Evolutionary conservation across 2,888 invertebrate species (phyloP).

Genomic region (Monopis laevigella): DNA sequence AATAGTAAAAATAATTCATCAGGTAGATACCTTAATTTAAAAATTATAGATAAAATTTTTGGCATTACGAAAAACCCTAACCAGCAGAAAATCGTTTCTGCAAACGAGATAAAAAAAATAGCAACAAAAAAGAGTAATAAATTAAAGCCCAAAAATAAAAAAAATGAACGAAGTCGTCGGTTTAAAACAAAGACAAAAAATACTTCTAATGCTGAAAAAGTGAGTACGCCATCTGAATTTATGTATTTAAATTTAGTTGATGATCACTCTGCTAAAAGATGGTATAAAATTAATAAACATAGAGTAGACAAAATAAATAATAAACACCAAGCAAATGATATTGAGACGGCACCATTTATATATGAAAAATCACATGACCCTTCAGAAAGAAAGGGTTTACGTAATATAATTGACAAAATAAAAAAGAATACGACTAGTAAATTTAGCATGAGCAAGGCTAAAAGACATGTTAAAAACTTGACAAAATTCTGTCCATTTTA

Average conservation of each 20-base stretch:
- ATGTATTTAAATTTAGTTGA: slow-evolving; percentile 18
- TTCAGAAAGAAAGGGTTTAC: too few relatives aligned
- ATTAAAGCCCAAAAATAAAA: not conserved
- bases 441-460: slow-evolving; percentile 20
- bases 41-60: not conserved
- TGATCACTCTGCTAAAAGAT: too few relatives aligned
- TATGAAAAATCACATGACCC: too few relatives aligned
- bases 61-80: not conserved
- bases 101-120: not conserved
- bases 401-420: slow-evolving; percentile 20
- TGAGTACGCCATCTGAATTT: too few relatives aligned
- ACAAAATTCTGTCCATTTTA: slow-evolving; percentile 32
- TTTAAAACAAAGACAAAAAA: not conserved
- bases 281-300: too few relatives aligned
- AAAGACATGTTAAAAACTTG: slow-evolving; percentile 19
- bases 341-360: too few relatives aligned
- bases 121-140: not conserved
- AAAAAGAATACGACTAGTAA: too few relatives aligned
- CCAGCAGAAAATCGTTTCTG: not conserved
- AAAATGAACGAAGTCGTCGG: not conserved
- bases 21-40: too few relatives aligned
- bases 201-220: not conserved
- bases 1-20: too few relatives aligned
- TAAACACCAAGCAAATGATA: too few relatives aligned
- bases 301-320: too few relatives aligned